These are phyloP conservation scores for Notiomystis cincta DNA, from an alignment of 2,113 vertebrate species.

Conservation along the genomic window DNA sequence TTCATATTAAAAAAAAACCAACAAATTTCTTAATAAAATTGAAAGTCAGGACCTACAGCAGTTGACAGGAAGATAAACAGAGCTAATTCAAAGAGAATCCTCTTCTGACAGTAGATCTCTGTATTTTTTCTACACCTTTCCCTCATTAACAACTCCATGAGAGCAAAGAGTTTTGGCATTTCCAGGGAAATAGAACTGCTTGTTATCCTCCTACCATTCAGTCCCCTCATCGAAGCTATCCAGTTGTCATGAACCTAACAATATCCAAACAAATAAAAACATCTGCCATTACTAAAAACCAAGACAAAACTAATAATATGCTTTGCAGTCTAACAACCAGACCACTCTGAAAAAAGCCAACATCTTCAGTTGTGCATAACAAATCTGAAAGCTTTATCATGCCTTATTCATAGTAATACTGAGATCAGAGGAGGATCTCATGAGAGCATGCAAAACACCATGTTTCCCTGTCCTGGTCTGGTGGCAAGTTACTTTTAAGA, in stretches of 20 bases:
- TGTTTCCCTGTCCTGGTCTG: background rate
- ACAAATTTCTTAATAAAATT: background rate
- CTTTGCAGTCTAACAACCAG: background rate
- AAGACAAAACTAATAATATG: background rate
- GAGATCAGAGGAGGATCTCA: background rate
- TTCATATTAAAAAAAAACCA: background rate
- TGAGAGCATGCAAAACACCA: background rate
- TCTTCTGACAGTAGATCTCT: background rate
- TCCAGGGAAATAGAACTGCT: background rate
- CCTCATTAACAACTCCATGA: background rate
- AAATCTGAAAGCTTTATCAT: background rate
- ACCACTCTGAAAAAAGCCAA: background rate
- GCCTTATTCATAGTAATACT: background rate
- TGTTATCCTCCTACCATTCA: background rate
- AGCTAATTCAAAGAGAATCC: background rate
- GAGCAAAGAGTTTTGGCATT: background rate
- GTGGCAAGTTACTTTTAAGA: background rate
- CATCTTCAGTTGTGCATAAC: background rate
- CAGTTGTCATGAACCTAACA: background rate
- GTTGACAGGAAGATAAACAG: background rate
- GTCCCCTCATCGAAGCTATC: background rate
- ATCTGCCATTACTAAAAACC: background rate
- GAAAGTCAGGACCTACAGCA: background rate
- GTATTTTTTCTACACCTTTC: fast-evolving
- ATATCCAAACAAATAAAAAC: background rate